Base-by-base conservation (phyloP, 2,888 invertebrate genomes). In the Nasonovia ribisnigri region DNA sequence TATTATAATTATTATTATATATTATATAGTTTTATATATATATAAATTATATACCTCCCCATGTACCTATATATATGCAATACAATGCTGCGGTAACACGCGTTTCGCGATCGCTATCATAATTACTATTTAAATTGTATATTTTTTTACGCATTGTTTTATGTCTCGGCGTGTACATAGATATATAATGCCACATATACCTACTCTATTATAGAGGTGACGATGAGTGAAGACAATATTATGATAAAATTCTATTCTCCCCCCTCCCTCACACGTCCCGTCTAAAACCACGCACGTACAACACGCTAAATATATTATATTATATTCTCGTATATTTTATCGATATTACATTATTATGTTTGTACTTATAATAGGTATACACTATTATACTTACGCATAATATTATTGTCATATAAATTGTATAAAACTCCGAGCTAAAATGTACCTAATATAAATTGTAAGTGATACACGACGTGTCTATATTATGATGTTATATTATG, bases 51-150 rank as follows among this genome's bases (percentile, higher is more conserved):
- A n/a, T n/a, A n/a, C n/a, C n/a, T n/a, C n/a, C n/a, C n/a, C n/a
- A n/a, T n/a, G n/a, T n/a, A n/a, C n/a, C n/a, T n/a, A n/a, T n/a
- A 67, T 67, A 67, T 67, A 67, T n/a, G 16, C 13, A 29, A 67
- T 77, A 77, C 36, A 77, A 77, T 77, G 36, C 36, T n/a, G 67
- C 2, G 67, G 67, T 67, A 67, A 67, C 67, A 67, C 36, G n/a
- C 36, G n/a, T 36, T 77, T 77, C 77, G 36, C 36, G 77, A 77
- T 77, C 36, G 36, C 77, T 36, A 77, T 77, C 77, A 77, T 42
- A 77, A 77, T 77, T 77, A 36, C 77, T 77, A 77, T 77, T 77
- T 36, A 77, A 77, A 77, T 77, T 88, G 51, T 88, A 77, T 77
- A 20, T 77, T n/a, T 67, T 77, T 77, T 5, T n/a, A 16, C 20